A percentile compares a stretch with the other conserved stretches of the same genome.
Conservation (phyloP, 2,888 invertebrate genomes). For the Netelia virgata region DNA sequence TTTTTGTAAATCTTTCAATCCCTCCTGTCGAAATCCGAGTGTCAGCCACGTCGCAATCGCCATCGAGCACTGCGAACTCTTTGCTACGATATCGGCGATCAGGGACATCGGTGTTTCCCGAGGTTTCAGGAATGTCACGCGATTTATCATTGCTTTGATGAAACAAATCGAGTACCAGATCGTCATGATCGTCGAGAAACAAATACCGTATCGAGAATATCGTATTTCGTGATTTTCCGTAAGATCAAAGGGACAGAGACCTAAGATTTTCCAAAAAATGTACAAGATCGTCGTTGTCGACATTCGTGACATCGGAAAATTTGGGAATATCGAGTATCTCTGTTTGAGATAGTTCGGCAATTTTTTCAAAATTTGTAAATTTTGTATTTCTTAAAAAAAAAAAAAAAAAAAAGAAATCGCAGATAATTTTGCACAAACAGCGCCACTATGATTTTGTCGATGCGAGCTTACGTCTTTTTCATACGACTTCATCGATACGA, state of each 20-base stretch:
- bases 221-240: constrained; percentile 20
- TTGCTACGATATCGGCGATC: constrained; percentile 30
- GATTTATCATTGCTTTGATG: constrained; percentile 29
- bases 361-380: neutral
- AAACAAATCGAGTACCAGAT: constrained; percentile 24
- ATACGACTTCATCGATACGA: constrained; percentile 12
- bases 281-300: constrained; percentile 28
- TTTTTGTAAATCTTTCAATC: constrained; percentile 45
- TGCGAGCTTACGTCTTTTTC: neutral
- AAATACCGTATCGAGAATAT: constrained; percentile 27
- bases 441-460: constrained; percentile 5
- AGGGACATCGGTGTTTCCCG: constrained; percentile 26
- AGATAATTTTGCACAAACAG: neutral
- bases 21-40: constrained; percentile 58
- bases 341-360: neutral
- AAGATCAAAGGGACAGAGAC: constrained; percentile 47
- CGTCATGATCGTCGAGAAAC: constrained; percentile 34
- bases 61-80: constrained; percentile 26
- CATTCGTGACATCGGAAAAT: constrained; percentile 12
- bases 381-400: neutral
- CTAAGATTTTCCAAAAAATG: constrained; percentile 54
- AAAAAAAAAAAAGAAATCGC: neutral
- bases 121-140: neutral
- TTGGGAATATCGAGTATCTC: neutral
- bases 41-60: constrained; percentile 30